Percentiles rank a stretch among this genome's conserved stretches.
phyloP scores from a whole-genome alignment of 2,113 vertebrate genomes.

The Rhinopomastus cyanomelas region DNA sequence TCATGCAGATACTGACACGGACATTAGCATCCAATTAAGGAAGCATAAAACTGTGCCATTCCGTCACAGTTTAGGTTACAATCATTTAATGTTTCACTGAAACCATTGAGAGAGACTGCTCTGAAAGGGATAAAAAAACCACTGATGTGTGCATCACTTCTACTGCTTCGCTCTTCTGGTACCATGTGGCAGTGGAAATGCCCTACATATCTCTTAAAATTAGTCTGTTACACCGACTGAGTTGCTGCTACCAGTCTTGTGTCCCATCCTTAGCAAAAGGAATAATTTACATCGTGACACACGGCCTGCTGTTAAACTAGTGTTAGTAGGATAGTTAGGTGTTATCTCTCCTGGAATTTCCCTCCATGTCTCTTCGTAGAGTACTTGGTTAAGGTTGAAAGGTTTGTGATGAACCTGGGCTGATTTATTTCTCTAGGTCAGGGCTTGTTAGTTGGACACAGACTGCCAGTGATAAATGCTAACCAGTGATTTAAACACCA shows the following conservation, averaged over 20 bases:
- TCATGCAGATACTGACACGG: constrained; percentile 49
- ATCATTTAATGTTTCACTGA: constrained; percentile 45
- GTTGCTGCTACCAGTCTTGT: neutral
- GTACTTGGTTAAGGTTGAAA: neutral
- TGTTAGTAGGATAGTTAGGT: neutral
- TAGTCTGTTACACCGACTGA: neutral
- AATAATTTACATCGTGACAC: neutral
- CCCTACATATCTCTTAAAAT: neutral
- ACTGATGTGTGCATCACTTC: neutral
- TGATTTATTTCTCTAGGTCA: neutral
- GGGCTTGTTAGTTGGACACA: neutral
- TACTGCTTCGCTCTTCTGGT: neutral
- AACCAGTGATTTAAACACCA: neutral
- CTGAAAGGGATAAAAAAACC: constrained; percentile 33
- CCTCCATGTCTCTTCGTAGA: neutral
- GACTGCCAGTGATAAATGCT: no score
- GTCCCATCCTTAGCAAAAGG: neutral
- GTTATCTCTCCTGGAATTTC: neutral
- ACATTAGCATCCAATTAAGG: constrained; percentile 61
- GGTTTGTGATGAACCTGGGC: neutral
- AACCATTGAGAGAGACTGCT: constrained; percentile 3
- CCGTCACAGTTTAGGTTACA: constrained; percentile 16
- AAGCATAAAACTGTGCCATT: constrained; percentile 25
- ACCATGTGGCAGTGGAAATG: neutral
- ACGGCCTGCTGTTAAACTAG: neutral